These are phyloP conservation scores for Pongo abelii DNA, from an alignment of 2,113 vertebrate genomes.

Conservation along the genomic window DNA sequence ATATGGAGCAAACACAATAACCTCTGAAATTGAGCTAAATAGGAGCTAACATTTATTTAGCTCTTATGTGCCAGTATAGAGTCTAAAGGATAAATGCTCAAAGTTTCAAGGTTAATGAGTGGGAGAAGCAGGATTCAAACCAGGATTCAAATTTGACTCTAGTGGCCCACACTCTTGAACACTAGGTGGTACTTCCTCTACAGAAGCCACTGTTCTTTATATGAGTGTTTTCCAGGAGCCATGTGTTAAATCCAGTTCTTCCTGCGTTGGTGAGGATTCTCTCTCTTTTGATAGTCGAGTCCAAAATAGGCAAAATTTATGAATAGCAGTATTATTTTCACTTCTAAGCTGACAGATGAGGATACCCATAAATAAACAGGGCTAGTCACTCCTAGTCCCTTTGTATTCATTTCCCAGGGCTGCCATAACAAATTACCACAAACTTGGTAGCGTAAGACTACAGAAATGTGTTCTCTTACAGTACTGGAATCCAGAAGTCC, in stretches of 20 bases:
- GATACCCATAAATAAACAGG: background rate
- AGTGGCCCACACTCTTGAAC: background rate
- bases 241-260: background rate
- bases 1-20: background rate
- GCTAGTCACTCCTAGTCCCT: background rate
- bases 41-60: background rate
- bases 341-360: background rate
- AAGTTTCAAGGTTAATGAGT: background rate
- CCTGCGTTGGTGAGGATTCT: background rate
- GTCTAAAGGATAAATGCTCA: background rate
- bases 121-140: background rate
- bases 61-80: background rate
- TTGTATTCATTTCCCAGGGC: background rate
- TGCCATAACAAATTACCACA: background rate
- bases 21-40: background rate
- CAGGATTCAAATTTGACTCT: background rate
- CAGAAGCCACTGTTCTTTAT: background rate
- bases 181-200: background rate
- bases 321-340: background rate
- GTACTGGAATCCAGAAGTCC: background rate
- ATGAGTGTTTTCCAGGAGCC: background rate
- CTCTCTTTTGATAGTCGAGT: background rate
- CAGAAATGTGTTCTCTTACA: background rate
- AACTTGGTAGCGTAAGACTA: background rate
- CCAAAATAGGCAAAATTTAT: background rate